phyloP scores from a whole-genome alignment of 2,888 invertebrate species.

The Brachypterus glaber region DNA sequence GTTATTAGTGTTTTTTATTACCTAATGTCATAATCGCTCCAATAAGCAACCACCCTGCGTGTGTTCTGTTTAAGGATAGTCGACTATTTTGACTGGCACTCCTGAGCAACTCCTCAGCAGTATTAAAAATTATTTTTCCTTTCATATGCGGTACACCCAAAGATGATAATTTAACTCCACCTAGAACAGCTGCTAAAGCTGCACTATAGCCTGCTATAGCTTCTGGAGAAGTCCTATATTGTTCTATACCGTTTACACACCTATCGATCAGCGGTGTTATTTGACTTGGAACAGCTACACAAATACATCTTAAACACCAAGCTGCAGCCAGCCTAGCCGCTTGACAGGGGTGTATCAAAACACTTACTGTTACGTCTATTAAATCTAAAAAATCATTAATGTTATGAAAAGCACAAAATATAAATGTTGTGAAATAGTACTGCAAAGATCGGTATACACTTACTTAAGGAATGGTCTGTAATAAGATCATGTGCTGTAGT shows the following conservation, averaged over 20 bases:
- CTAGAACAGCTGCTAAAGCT: slow-evolving; percentile 87
- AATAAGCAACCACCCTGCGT: slow-evolving; percentile 95
- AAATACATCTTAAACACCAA: slow-evolving; percentile 87
- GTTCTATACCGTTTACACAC: slow-evolving; percentile 80
- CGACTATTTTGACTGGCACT: slow-evolving; percentile 96
- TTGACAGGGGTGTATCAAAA: slow-evolving; percentile 88
- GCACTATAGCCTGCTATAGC: slow-evolving; percentile 85
- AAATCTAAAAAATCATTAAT: slow-evolving; percentile 45
- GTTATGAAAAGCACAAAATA: slow-evolving; percentile 8
- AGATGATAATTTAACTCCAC: slow-evolving; percentile 81
- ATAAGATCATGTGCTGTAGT: slow-evolving; percentile 88
- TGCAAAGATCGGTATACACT: slow-evolving; percentile 23
- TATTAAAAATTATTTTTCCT: slow-evolving; percentile 94
- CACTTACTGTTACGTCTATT: slow-evolving; percentile 68
- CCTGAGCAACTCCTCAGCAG: slow-evolving; percentile 90
- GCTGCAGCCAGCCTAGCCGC: slow-evolving; percentile 90
- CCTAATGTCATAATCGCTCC: slow-evolving; percentile 95
- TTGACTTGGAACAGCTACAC: slow-evolving; percentile 89
- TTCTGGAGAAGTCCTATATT: slow-evolving; percentile 80
- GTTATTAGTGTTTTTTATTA: no score
- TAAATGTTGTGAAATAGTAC: background rate
- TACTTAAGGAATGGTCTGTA: slow-evolving; percentile 75
- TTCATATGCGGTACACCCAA: slow-evolving; percentile 94
- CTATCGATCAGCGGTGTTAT: slow-evolving; percentile 88
- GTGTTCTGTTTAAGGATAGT: slow-evolving; percentile 86